These are phyloP conservation scores for Craseonycteris thonglongyai DNA, from an alignment of 2,113 vertebrate species.

Conservation along the genomic window DNA sequence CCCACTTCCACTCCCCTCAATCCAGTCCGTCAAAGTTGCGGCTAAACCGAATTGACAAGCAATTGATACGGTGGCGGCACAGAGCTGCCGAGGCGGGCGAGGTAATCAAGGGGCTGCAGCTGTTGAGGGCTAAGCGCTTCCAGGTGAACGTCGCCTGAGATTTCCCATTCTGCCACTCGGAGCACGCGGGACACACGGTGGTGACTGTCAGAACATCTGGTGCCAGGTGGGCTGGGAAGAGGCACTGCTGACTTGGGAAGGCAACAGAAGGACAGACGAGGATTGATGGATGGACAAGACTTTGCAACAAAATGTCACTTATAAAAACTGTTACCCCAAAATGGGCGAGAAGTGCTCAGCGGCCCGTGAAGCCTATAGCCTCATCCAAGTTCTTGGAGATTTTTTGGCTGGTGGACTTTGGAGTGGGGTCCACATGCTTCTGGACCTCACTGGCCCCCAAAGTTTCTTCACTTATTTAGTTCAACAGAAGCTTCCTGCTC, in stretches of 20 bases:
- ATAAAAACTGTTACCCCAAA: background rate
- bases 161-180: slow-evolving; percentile 84
- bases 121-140: slow-evolving; percentile 85
- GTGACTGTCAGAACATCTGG: slow-evolving; percentile 83
- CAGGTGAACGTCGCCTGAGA: slow-evolving; percentile 92
- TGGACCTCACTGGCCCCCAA: background rate
- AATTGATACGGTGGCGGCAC: slow-evolving; percentile 79
- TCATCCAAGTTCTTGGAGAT: background rate
- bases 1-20: slow-evolving; percentile 76
- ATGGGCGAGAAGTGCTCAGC: background rate
- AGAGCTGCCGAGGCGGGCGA: slow-evolving; percentile 77
- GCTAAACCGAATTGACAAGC: slow-evolving; percentile 90
- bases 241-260: slow-evolving; percentile 70
- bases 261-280: slow-evolving; percentile 80
- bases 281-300: slow-evolving; percentile 83
- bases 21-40: slow-evolving; percentile 85
- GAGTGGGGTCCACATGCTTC: background rate
- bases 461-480: background rate
- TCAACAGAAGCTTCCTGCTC: background rate
- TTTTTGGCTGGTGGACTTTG: background rate
- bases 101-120: slow-evolving; percentile 87
- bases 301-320: slow-evolving; percentile 55
- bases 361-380: background rate
- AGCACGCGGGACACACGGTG: slow-evolving; percentile 75
- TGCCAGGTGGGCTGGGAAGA: slow-evolving; percentile 84